Evolutionary conservation across 2,797 vertebrate species (phyloP).

Genomic region (Sparus aurata): DNA sequence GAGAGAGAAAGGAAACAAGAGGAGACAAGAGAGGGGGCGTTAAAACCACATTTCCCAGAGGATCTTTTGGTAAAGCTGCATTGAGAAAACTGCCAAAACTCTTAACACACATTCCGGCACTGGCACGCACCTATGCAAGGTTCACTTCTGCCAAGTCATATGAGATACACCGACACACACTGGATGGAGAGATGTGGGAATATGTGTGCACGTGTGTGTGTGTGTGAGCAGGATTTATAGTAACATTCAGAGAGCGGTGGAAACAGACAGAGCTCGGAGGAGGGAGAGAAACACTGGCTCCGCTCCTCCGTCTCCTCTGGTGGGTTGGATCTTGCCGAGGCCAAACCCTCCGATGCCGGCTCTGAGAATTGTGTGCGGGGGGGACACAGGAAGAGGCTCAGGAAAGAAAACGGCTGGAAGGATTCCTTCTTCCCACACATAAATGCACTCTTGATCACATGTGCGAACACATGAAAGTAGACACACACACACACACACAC

Average conservation of each 20-base stretch:
- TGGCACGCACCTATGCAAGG: constrained; percentile 61
- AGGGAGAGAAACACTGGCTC: constrained; percentile 65
- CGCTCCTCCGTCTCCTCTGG: constrained; percentile 64
- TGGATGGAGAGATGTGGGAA: constrained; percentile 62
- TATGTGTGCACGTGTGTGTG: constrained; percentile 51
- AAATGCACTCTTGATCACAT: constrained; percentile 75
- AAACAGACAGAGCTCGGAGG: constrained; percentile 56
- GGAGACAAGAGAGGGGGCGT: constrained; percentile 73
- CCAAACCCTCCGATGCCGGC: constrained; percentile 73
- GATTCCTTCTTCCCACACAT: constrained; percentile 79
- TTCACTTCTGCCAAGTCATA: constrained; percentile 74
- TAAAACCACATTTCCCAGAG: constrained; percentile 78
- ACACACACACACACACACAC: neutral
- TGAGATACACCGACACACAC: constrained; percentile 67
- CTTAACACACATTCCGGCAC: constrained; percentile 69
- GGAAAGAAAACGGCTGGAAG: constrained; percentile 76
- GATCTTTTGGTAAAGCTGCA: constrained; percentile 70
- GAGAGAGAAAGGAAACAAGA: constrained; percentile 61
- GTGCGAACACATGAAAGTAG: constrained; percentile 65
- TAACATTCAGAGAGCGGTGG: constrained; percentile 56
- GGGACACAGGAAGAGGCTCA: constrained; percentile 72
- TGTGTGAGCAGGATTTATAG: constrained; percentile 58
- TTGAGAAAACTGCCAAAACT: constrained; percentile 79
- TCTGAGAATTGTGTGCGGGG: constrained; percentile 55
- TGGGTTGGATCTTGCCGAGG: constrained; percentile 67